Percentiles rank a stretch among this genome's conserved stretches.
phyloP scores from a whole-genome alignment of 2,888 invertebrate genomes.

The Fissipunctia ypsillon region DNA sequence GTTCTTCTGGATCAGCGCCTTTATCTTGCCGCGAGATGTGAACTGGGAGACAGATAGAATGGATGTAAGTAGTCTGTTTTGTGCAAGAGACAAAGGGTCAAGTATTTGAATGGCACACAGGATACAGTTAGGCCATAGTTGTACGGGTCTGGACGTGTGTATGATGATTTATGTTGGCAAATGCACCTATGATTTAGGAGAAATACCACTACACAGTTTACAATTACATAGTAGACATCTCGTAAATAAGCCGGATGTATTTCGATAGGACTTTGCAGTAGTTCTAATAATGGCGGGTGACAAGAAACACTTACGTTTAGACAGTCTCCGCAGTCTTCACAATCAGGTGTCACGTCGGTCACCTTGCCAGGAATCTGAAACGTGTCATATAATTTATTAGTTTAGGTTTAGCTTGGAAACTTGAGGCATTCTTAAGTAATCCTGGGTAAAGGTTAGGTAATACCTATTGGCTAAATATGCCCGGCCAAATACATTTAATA shows the following conservation, averaged over 20 bases:
- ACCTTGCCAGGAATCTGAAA: slow-evolving; percentile 89
- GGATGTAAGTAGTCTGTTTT: neutral
- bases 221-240: too few relatives aligned
- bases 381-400: neutral
- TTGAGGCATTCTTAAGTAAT: neutral
- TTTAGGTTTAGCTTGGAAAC: neutral
- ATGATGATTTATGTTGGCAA: neutral
- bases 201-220: too few relatives aligned
- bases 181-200: neutral
- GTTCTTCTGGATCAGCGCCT: slow-evolving; percentile 96
- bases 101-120: neutral
- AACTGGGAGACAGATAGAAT: slow-evolving; percentile 81
- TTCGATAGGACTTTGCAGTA: neutral
- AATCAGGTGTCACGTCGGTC: slow-evolving; percentile 88
- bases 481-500: neutral
- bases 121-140: neutral
- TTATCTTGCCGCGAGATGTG: slow-evolving; percentile 96
- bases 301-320: slow-evolving; percentile 82
- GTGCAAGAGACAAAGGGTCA: neutral
- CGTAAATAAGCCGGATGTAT: neutral
- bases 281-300: neutral
- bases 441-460: neutral
- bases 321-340: slow-evolving; percentile 91
- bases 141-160: neutral
- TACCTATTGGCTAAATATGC: neutral